These are phyloP conservation scores for Telmatochromis sp. DNA, from an alignment of 2,113 vertebrate species.

Conservation along the genomic window DNA sequence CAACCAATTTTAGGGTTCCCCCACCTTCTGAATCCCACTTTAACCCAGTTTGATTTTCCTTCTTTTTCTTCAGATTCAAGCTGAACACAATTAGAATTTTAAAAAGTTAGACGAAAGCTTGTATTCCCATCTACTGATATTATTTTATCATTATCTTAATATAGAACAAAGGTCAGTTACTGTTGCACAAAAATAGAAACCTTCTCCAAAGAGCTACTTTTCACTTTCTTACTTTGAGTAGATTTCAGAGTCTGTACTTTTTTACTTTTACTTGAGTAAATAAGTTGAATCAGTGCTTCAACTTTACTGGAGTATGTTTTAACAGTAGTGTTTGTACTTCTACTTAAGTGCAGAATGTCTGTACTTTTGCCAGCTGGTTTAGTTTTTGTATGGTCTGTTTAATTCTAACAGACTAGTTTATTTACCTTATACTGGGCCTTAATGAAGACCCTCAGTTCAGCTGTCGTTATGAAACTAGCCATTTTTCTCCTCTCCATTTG, in stretches of 20 bases:
- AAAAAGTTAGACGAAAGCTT: background rate
- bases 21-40: background rate
- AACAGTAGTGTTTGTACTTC: background rate
- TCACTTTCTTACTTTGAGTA: background rate
- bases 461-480: background rate
- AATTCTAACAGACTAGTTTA: background rate
- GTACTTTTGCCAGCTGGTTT: background rate
- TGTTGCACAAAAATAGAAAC: background rate
- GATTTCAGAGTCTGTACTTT: background rate
- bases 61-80: background rate
- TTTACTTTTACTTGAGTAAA: background rate
- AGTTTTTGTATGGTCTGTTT: background rate
- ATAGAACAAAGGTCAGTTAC: background rate
- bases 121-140: background rate
- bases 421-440: background rate
- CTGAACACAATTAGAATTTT: background rate
- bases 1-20: background rate
- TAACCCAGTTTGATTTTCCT: background rate
- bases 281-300: background rate
- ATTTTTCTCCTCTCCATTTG: background rate
- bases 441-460: background rate
- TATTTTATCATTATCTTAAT: background rate
- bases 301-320: background rate
- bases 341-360: background rate
- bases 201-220: background rate